Evolutionary conservation across 2,113 vertebrate genomes (phyloP).

Genomic region (Aegotheles bennettii): DNA sequence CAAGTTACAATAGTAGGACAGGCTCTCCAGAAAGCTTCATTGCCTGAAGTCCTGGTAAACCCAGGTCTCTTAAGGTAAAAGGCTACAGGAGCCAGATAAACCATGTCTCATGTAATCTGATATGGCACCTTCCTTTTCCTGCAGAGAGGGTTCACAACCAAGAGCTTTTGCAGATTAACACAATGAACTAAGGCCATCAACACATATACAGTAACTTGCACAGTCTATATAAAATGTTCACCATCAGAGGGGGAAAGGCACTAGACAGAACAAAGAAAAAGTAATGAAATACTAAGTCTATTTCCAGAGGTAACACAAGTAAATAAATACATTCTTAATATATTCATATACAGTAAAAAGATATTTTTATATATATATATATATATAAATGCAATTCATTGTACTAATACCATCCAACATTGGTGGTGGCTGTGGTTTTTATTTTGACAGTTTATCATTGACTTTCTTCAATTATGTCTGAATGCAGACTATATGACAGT

Average conservation of each 20-base stretch:
- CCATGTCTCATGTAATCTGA: conserved; percentile 12
- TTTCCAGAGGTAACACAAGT: neutral
- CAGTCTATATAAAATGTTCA: neutral
- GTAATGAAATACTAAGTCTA: neutral
- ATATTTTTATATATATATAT: no score
- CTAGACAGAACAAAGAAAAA: neutral
- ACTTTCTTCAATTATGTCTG: neutral
- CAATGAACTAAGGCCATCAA: neutral
- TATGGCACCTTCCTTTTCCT: neutral
- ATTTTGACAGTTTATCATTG: neutral
- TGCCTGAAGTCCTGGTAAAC: neutral
- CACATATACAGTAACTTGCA: neutral
- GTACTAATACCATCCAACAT: neutral
- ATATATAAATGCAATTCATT: no score
- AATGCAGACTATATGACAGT: neutral
- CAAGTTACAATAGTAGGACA: neutral
- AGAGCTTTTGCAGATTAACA: conserved; percentile 23
- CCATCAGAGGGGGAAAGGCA: neutral
- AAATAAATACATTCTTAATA: neutral
- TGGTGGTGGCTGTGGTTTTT: neutral
- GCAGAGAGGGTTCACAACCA: neutral
- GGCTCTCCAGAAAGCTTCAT: neutral
- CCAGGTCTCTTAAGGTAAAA: conserved; percentile 37
- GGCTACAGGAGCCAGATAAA: conserved; percentile 1
- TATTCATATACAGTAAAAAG: neutral